Percentiles rank a stretch among this genome's conserved stretches.
Evolutionary conservation across 2,888 invertebrate genomes (phyloP).

Genomic region (Ochropleura plecta): DNA sequence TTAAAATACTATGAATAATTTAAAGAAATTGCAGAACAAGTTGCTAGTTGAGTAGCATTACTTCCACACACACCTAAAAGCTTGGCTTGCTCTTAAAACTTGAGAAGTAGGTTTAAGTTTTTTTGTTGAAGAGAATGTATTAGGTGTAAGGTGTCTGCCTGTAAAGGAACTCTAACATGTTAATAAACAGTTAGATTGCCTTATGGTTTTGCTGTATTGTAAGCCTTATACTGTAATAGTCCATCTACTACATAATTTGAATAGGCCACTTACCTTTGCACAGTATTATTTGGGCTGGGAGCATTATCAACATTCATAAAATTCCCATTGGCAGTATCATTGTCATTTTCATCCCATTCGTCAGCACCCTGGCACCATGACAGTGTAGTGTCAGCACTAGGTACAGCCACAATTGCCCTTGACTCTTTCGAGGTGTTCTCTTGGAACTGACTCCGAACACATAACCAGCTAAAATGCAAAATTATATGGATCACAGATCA

Average conservation of each 20-base stretch:
- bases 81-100: no score
- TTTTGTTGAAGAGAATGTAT: no score
- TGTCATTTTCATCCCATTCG: slow-evolving; percentile 92
- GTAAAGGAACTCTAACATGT: no score
- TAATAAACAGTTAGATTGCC: no score
- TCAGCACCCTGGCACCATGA: slow-evolving; percentile 95
- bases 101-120: no score
- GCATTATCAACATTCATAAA: slow-evolving; percentile 91
- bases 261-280: slow-evolving; percentile 81
- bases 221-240: no score
- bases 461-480: slow-evolving; percentile 92
- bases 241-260: background rate
- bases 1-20: background rate
- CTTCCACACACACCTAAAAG: no score
- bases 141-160: no score
- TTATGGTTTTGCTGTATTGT: no score
- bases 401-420: slow-evolving; percentile 78
- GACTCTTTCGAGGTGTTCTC: slow-evolving; percentile 86
- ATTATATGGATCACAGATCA: background rate
- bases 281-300: slow-evolving; percentile 82
- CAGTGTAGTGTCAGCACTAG: slow-evolving; percentile 82
- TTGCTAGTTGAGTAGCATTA: background rate
- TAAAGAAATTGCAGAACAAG: no score
- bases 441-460: slow-evolving; percentile 93
- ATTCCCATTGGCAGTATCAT: slow-evolving; percentile 94